Evolutionary conservation across 2,797 vertebrate genomes (phyloP).

Genomic region (Gorsachius magnificus): DNA sequence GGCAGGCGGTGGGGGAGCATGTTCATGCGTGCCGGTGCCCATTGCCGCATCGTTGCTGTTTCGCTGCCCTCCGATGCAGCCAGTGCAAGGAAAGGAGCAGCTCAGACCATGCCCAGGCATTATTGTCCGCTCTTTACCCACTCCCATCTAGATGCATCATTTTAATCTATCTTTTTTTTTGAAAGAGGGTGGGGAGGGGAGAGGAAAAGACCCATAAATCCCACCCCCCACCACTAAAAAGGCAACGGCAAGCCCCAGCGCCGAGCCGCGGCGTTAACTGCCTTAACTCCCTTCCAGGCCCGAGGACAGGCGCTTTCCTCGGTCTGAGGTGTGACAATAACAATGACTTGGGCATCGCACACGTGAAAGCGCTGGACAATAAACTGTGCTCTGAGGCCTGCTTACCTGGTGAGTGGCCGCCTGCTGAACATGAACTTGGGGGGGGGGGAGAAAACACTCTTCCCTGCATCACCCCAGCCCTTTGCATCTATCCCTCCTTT

Average conservation of each 20-base stretch:
- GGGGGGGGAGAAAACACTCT: conserved; percentile 7
- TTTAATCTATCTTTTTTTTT: neutral
- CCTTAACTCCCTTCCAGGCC: conserved; percentile 99
- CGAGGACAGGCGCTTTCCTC: conserved; percentile 88
- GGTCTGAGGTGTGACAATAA: conserved; percentile 99
- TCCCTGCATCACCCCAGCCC: conserved; percentile 12
- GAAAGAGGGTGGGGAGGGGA: conserved; percentile 45
- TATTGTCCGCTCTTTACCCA: conserved; percentile 61
- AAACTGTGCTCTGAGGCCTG: conserved; percentile 95
- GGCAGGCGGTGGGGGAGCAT: neutral
- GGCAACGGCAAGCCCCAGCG: conserved; percentile 6
- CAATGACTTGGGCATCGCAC: conserved; percentile 95
- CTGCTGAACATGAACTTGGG: conserved; percentile 89
- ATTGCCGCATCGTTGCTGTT: neutral
- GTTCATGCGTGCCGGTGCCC: neutral
- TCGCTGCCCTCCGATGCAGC: neutral
- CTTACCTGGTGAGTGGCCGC: conserved; percentile 98
- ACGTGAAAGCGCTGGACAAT: conserved; percentile 98
- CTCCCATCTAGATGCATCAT: conserved; percentile 6
- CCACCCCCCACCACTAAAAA: neutral
- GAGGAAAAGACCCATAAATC: neutral
- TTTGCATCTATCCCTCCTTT: neutral
- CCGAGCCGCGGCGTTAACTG: conserved; percentile 79
- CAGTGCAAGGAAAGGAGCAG: neutral
- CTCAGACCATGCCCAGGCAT: neutral